Percentiles rank a stretch among this genome's conserved stretches.
Conservation (phyloP, 64 coral and sea anemone species). For the Anthopleura sola region DNA sequence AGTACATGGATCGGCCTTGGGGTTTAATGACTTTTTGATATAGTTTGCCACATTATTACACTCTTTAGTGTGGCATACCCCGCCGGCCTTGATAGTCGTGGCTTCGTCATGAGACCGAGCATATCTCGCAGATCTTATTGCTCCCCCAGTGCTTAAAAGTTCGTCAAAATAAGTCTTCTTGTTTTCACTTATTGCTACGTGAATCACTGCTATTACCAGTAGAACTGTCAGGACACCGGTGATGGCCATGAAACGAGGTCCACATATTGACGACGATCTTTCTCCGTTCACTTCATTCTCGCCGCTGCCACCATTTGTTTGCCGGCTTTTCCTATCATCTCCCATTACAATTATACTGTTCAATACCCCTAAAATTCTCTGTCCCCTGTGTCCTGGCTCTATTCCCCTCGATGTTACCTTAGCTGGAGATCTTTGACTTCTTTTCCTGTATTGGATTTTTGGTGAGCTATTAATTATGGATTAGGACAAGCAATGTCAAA, state of each 20-base stretch:
- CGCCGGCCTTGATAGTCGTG: neutral
- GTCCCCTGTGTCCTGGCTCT: neutral
- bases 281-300: conserved; percentile 26
- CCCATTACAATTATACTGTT: neutral
- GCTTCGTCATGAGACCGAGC: neutral
- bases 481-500: neutral
- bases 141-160: conserved; percentile 81
- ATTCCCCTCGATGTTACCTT: neutral
- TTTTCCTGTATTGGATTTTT: neutral
- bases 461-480: conserved; percentile 13
- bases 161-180: conserved; percentile 93
- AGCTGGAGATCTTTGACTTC: neutral
- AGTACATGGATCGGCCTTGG: conserved; percentile 65
- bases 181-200: conserved; percentile 87
- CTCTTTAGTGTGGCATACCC: conserved; percentile 50
- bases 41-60: conserved; percentile 73
- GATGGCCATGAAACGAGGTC: conserved; percentile 76
- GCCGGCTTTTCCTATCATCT: conserved; percentile 1
- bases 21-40: conserved; percentile 64
- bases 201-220: conserved; percentile 83
- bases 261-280: conserved; percentile 43
- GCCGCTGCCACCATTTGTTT: conserved; percentile 6
- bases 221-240: conserved; percentile 83
- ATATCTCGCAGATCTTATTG: conserved; percentile 73
- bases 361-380: neutral